A percentile compares a stretch with the other conserved stretches of the same genome.
Evolutionary conservation across 1,140 invertebrate genomes (phyloP).

Genomic region (Drosophila leontia): DNA sequence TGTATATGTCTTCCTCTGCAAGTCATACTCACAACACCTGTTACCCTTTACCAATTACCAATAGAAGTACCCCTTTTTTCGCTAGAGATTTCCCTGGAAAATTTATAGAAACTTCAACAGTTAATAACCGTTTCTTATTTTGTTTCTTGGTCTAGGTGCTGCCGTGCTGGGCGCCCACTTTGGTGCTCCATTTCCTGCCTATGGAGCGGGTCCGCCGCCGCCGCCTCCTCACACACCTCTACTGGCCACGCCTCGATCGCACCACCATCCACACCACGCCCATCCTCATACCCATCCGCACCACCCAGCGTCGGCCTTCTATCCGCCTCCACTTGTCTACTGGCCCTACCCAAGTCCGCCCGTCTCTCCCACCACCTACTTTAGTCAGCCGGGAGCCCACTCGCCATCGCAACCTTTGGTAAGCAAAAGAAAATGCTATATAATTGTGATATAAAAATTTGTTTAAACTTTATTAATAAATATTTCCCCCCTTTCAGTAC

Average conservation of each 20-base stretch:
- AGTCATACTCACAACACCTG: slow-evolving; percentile 73
- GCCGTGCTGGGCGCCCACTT: slow-evolving; percentile 75
- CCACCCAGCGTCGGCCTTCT: slow-evolving; percentile 82
- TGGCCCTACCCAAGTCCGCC: slow-evolving; percentile 97
- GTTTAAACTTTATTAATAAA: no score
- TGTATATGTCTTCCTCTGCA: slow-evolving; percentile 28
- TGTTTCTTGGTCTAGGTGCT: slow-evolving; percentile 62
- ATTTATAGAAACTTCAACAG: no score
- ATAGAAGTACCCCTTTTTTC: background rate
- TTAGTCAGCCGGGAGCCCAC: slow-evolving; percentile 88
- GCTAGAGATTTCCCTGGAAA: background rate
- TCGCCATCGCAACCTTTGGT: slow-evolving; percentile 86
- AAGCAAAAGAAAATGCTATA: slow-evolving; percentile 29
- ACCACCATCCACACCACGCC: slow-evolving; percentile 77
- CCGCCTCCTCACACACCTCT: slow-evolving; percentile 81
- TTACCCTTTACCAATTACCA: slow-evolving; percentile 8
- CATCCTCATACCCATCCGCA: slow-evolving; percentile 32
- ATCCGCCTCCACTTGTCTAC: slow-evolving; percentile 89
- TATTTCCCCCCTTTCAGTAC: slow-evolving; percentile 50
- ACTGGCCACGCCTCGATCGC: slow-evolving; percentile 85
- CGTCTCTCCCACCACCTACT: slow-evolving; percentile 94
- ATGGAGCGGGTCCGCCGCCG: slow-evolving; percentile 58
- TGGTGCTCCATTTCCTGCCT: slow-evolving; percentile 67
- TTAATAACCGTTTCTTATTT: background rate
- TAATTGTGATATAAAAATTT: no score